Evolutionary conservation across 2,888 invertebrate species (phyloP).

Genomic region (Charanyca ferruginea): DNA sequence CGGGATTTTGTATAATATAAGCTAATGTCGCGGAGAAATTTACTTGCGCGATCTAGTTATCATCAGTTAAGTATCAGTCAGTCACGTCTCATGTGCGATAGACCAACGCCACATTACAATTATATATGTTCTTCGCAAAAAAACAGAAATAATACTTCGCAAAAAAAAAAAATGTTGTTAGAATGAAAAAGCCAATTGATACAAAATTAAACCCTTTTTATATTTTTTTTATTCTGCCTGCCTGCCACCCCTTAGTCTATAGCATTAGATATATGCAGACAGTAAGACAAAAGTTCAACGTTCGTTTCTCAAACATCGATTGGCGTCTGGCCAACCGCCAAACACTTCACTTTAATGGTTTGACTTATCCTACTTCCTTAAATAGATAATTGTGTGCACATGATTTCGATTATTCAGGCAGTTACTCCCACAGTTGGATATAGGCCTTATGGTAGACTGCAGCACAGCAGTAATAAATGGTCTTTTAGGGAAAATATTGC

Average conservation of each 20-base stretch:
- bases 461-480: background rate
- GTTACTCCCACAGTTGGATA: slow-evolving; percentile 17
- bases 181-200: background rate
- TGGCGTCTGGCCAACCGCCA: slow-evolving; percentile 85
- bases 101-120: too few relatives aligned
- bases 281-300: slow-evolving; percentile 84
- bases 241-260: slow-evolving; percentile 29
- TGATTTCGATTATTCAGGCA: slow-evolving; percentile 46
- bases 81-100: too few relatives aligned
- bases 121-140: too few relatives aligned
- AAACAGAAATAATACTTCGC: too few relatives aligned
- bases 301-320: slow-evolving; percentile 81
- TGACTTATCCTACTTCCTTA: slow-evolving; percentile 85
- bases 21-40: too few relatives aligned
- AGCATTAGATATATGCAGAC: slow-evolving; percentile 61
- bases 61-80: too few relatives aligned
- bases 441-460: background rate
- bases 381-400: slow-evolving; percentile 77
- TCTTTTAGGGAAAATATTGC: background rate
- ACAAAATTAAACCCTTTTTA: background rate
- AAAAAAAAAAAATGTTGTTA: too few relatives aligned
- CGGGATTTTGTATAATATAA: too few relatives aligned
- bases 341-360: slow-evolving; percentile 85
- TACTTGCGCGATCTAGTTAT: too few relatives aligned
- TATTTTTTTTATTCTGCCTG: background rate